phyloP scores from a whole-genome alignment of 2,888 invertebrate genomes.

The Stomorhina lunata region DNA sequence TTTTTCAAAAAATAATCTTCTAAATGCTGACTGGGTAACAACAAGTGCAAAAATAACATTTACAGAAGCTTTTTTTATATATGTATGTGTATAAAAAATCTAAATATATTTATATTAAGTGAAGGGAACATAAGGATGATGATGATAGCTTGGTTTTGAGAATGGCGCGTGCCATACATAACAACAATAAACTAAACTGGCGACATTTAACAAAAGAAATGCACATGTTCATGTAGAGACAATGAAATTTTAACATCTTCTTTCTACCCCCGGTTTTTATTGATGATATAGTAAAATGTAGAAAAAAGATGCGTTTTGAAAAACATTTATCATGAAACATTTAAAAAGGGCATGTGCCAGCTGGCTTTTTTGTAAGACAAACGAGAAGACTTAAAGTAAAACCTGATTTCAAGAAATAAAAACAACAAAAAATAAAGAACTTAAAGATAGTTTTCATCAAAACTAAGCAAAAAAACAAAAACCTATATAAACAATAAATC shows the following conservation, averaged over 20 bases:
- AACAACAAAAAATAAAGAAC: slow-evolving; percentile 50
- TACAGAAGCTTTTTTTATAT: slow-evolving; percentile 42
- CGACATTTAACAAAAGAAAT: slow-evolving; percentile 51
- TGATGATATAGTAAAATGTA: slow-evolving; percentile 14
- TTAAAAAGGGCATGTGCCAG: slow-evolving; percentile 74
- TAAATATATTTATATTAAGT: not conserved
- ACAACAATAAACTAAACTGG: slow-evolving; percentile 46
- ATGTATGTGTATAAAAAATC: not conserved
- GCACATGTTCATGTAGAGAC: slow-evolving; percentile 48
- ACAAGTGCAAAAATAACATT: slow-evolving; percentile 57
- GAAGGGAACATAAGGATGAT: slow-evolving; percentile 56
- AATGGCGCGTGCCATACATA: slow-evolving; percentile 73
- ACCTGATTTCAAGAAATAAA: slow-evolving; percentile 39
- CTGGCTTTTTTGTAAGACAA: slow-evolving; percentile 66
- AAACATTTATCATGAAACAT: slow-evolving; percentile 34
- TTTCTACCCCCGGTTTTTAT: slow-evolving; percentile 61
- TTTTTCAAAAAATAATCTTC: too few relatives aligned
- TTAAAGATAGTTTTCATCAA: slow-evolving; percentile 51
- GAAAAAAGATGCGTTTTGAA: slow-evolving; percentile 23
- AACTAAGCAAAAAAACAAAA: slow-evolving; percentile 6
- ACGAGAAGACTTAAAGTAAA: slow-evolving; percentile 38
- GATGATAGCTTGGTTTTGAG: slow-evolving; percentile 45
- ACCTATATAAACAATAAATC: slow-evolving; percentile 8
- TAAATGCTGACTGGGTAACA: too few relatives aligned
- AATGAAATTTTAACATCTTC: slow-evolving; percentile 36